Base-by-base conservation (phyloP, 2,888 invertebrate species). In the Ormyrus labotus region DNA sequence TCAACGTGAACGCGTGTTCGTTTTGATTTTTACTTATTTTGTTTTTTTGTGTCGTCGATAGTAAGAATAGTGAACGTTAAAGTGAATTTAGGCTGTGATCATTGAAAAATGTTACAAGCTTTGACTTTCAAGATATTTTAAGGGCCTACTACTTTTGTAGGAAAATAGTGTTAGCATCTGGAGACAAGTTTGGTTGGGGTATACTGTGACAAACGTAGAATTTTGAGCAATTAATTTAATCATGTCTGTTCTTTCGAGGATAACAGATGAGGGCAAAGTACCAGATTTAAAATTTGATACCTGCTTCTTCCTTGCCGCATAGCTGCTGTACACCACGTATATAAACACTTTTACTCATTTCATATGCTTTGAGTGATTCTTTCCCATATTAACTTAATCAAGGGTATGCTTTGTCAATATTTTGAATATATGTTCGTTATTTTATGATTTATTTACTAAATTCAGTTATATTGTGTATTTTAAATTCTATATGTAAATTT, bases 251-350 rank as follows among this genome's bases (percentile, higher is more conserved):
- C 34, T 34, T 34, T 34, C 34, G 4, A 34, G 34, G 34, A 34
- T 34, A 50, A 71, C 6, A 19, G 60, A 9, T 34, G 9, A 34
- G 8, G n/a, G 48, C 13, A 53, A 60, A 51, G 9, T 2, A 34
- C 34, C 34, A 34, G 34, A n/a, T 8, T 34, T 53, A 48, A n/a
- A 9, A 51, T 73, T 47, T 57, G 10, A 19, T 57, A 60, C 60
- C 19, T 64, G 53, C 78, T 65, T 67, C 51, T 71, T 67, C 47
- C 71, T 78, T 4, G n/a, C 67, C 47, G 65, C 65, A 70, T 77
- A 77, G n/a, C 77, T 77, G 48, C 70, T 77, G 68, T 69, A 76
- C 55, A 19, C 55, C 69, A 63, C 48, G 67, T 5, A 34, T 10
- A 13, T 45, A 6, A 19, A 48, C 58, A 55, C 8, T n/a, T 45